These are phyloP conservation scores for Falco novaeseelandiae DNA, from an alignment of 2,797 vertebrate genomes.

Conservation along the genomic window DNA sequence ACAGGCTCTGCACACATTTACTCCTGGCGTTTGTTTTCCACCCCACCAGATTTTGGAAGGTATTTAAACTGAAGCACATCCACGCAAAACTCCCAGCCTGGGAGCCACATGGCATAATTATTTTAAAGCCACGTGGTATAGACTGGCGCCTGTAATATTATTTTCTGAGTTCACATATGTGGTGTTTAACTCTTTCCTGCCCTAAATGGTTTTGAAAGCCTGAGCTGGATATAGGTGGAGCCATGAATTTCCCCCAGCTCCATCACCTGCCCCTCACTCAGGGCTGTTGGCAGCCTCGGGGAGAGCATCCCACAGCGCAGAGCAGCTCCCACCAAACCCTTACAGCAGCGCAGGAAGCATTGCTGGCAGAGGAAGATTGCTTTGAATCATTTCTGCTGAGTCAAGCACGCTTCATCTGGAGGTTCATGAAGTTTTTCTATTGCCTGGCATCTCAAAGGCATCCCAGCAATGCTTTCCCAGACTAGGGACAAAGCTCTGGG, in stretches of 20 bases:
- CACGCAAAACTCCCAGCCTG: not conserved
- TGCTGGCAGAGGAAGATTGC: not conserved
- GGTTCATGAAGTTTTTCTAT: not conserved
- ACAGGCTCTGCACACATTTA: not conserved
- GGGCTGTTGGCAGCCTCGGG: not conserved
- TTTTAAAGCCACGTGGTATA: not conserved
- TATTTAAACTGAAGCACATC: not conserved
- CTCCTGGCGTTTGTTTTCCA: not conserved
- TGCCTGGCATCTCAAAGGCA: not conserved
- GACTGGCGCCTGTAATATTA: not conserved
- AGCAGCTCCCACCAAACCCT: not conserved
- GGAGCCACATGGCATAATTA: not conserved
- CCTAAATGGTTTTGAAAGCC: not conserved
- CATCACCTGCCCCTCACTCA: not conserved
- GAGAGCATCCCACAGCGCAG: not conserved
- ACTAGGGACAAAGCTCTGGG: not conserved
- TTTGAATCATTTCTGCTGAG: not conserved
- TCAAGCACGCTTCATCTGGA: not conserved
- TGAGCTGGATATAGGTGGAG: not conserved
- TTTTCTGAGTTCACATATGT: not conserved
- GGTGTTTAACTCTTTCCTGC: not conserved
- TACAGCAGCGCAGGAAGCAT: not conserved
- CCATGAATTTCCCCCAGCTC: not conserved
- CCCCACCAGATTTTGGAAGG: not conserved
- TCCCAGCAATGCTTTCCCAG: not conserved